Percentiles rank a stretch among this genome's conserved stretches.
phyloP scores from a whole-genome alignment of 2,113 vertebrate genomes.

The Gasterosteus nipponicus region DNA sequence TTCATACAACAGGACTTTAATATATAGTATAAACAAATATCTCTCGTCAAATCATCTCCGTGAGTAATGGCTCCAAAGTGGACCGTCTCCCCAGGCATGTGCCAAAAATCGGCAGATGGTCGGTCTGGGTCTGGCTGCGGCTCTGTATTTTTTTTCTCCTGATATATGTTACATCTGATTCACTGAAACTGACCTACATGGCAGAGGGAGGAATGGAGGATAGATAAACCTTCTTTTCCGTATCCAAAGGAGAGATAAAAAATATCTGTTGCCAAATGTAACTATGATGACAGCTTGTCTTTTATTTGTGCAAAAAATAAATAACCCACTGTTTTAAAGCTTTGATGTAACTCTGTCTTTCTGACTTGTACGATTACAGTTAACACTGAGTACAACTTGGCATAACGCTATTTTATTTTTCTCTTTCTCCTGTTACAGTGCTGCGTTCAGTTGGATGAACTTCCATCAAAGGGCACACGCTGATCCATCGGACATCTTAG shows the following conservation, averaged over 20 bases:
- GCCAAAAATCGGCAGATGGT: conserved; percentile 68
- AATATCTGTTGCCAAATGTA: conserved; percentile 54
- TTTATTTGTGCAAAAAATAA: conserved; percentile 58
- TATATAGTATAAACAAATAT: conserved; percentile 30
- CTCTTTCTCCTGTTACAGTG: conserved; percentile 28
- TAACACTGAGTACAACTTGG: conserved; percentile 60
- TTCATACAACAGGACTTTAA: conserved; percentile 33
- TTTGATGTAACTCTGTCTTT: conserved; percentile 62
- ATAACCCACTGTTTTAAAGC: conserved; percentile 51
- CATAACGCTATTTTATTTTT: conserved; percentile 21
- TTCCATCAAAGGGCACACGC: conserved; percentile 52
- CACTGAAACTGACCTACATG: conserved; percentile 65
- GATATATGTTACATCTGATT: conserved; percentile 65
- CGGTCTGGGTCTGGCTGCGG: conserved; percentile 60
- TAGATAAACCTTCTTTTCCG: conserved; percentile 55
- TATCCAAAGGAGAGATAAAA: conserved; percentile 54
- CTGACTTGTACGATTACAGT: conserved; percentile 63
- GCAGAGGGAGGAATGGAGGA: conserved; percentile 53
- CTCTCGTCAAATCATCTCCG: conserved; percentile 49
- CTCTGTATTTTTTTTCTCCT: conserved; percentile 34
- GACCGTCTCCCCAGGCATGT: conserved; percentile 21
- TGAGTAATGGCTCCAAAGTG: conserved; percentile 49
- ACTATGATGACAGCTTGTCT: conserved; percentile 64
- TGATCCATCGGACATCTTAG: conserved; percentile 44
- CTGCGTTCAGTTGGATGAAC: conserved; percentile 60